Evolutionary conservation across 2,888 invertebrate species (phyloP).

Genomic region (Nephrocerus scutellatus): DNA sequence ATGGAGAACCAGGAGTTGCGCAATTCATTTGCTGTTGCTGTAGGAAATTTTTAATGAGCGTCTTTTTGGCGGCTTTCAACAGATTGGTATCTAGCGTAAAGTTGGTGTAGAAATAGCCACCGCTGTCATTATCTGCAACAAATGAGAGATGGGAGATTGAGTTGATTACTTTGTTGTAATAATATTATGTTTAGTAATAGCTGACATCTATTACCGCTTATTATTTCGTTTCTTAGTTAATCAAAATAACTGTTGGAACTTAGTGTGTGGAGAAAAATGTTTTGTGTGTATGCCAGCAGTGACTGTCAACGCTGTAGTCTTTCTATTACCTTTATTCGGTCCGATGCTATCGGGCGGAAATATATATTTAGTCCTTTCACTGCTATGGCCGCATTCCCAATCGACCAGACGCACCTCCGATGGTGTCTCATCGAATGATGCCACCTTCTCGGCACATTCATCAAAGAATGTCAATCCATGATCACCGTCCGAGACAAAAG

Average conservation of each 20-base stretch:
- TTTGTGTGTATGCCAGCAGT: too few species aligned
- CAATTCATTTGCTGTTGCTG: constrained; percentile 45
- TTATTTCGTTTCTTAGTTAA: too few species aligned
- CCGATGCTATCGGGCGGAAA: constrained; percentile 75
- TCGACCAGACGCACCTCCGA: constrained; percentile 67
- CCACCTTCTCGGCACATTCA: constrained; percentile 83
- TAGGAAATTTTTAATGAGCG: constrained; percentile 35
- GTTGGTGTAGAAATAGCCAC: constrained; percentile 52
- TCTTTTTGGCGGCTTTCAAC: constrained; percentile 45
- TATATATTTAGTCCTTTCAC: constrained; percentile 91
- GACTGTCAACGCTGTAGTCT: too few species aligned
- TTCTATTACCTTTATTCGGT: constrained; percentile 34
- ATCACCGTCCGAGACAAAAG: constrained; percentile 97
- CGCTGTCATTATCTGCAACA: constrained; percentile 25
- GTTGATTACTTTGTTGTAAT: background rate
- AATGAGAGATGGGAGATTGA: constrained; percentile 1
- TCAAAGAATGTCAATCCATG: constrained; percentile 94
- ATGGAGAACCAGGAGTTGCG: constrained; percentile 72
- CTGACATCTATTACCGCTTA: too few species aligned
- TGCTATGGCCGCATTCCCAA: constrained; percentile 67
- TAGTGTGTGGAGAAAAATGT: too few species aligned
- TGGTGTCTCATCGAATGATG: constrained; percentile 50
- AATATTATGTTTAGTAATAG: too few species aligned
- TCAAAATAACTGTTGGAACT: too few species aligned
- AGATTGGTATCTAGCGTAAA: constrained; percentile 59